Conservation (phyloP, 2,888 invertebrate genomes). For the Acleris emargana region DNA sequence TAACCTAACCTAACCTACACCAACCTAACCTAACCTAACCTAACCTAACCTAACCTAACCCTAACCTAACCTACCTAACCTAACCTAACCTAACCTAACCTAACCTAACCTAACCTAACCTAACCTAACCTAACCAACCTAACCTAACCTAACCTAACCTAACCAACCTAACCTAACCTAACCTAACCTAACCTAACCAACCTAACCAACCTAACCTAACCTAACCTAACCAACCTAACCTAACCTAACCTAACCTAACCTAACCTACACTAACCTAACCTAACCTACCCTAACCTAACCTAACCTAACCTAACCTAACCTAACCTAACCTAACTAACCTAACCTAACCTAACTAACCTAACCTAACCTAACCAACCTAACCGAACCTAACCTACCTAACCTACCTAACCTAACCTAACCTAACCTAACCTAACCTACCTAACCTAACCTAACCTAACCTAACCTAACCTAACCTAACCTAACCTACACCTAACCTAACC, state of each 20-base stretch:
- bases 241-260: slow-evolving; percentile 36
- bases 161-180: slow-evolving; percentile 8
- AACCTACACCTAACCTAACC: slow-evolving; percentile 14
- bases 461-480: slow-evolving; percentile 30
- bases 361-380: slow-evolving; percentile 35
- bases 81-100: slow-evolving; percentile 21
- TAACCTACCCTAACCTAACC: too few relatives aligned
- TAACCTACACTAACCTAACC: slow-evolving; percentile 36
- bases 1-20: slow-evolving; percentile 35
- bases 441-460: slow-evolving; percentile 36
- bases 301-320: slow-evolving; percentile 34
- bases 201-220: slow-evolving; percentile 32
- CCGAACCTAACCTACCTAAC: slow-evolving; percentile 37
- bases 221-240: slow-evolving; percentile 36
- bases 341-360: slow-evolving; percentile 37
- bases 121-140: slow-evolving; percentile 14
- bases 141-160: slow-evolving; percentile 14
- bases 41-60: slow-evolving; percentile 8
- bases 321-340: slow-evolving; percentile 35
- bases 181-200: slow-evolving; percentile 12
- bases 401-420: slow-evolving; percentile 37
- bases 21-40: slow-evolving; percentile 12
- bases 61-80: slow-evolving; percentile 18
- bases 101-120: slow-evolving; percentile 20
- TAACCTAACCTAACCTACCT: slow-evolving; percentile 38